Conservation (phyloP, 2,888 invertebrate species). For the Epinotia brunnichana region DNA sequence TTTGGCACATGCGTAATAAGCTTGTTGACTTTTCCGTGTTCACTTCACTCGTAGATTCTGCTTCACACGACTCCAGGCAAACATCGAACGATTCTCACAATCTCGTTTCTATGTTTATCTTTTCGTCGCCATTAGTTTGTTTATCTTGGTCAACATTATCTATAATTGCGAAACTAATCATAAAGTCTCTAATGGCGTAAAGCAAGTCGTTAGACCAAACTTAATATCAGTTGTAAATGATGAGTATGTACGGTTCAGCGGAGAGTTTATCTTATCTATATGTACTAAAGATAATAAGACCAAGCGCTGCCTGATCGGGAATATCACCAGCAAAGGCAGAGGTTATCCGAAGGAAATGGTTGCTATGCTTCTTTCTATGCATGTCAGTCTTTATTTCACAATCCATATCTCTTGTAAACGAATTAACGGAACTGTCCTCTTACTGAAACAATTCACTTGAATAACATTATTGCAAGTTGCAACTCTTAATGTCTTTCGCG, state of each 20-base stretch:
- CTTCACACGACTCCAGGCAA: conserved; percentile 33
- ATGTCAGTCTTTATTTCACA: conserved; percentile 41
- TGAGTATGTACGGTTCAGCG: conserved; percentile 49
- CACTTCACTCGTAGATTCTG: conserved; percentile 31
- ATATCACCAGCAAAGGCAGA: conserved; percentile 54
- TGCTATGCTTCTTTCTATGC: conserved; percentile 45
- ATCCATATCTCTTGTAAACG: conserved; percentile 35
- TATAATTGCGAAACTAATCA: conserved; percentile 29
- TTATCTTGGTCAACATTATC: conserved; percentile 30
- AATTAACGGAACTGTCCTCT: conserved; percentile 14
- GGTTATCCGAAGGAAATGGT: conserved; percentile 45
- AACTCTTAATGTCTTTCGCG: conserved; percentile 44
- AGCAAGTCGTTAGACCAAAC: conserved; percentile 28
- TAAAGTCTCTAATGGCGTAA: conserved; percentile 23
- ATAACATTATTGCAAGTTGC: conserved; percentile 34
- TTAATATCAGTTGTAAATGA: conserved; percentile 35
- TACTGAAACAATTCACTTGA: conserved; percentile 18
- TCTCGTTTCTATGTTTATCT: conserved; percentile 39
- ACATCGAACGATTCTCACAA: conserved; percentile 42
- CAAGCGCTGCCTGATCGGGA: conserved; percentile 52
- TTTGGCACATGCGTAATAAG: conserved; percentile 46
- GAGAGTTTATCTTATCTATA: conserved; percentile 71
- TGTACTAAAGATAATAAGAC: conserved; percentile 57
- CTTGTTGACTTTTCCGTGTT: conserved; percentile 41
- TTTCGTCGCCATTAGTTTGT: conserved; percentile 17